A percentile compares a stretch with the other conserved stretches of the same genome.
Conservation (phyloP, 2,797 vertebrate species). For the Lepidocolaptes lacrymiger region DNA sequence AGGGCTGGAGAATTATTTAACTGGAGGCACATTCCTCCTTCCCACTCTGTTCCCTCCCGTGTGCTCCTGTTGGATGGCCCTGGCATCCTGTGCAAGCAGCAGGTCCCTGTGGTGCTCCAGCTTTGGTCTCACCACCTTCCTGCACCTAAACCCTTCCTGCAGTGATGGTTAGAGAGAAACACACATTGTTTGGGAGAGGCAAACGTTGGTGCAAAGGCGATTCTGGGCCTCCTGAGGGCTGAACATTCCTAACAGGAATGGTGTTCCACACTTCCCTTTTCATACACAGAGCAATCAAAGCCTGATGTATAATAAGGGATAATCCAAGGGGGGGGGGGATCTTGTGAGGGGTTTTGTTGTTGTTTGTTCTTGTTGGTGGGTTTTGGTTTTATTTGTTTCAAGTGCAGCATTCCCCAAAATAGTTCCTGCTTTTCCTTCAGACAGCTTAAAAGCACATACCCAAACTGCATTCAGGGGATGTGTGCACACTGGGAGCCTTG, state of each 20-base stretch:
- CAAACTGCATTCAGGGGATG: not conserved
- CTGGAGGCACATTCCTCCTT: not conserved
- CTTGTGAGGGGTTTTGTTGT: no score
- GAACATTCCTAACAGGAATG: not conserved
- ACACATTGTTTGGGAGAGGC: not conserved
- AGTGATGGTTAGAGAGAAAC: not conserved
- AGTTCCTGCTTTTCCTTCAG: not conserved
- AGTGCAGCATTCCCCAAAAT: not conserved
- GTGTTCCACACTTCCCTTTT: not conserved
- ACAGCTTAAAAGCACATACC: not conserved
- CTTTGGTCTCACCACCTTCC: not conserved
- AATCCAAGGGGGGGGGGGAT: not conserved
- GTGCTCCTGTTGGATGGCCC: not conserved
- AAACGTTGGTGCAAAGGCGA: not conserved
- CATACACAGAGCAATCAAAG: not conserved
- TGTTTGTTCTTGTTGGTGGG: not conserved
- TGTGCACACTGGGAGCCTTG: not conserved
- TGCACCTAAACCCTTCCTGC: not conserved
- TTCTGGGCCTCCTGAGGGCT: not conserved
- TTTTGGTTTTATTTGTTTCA: not conserved
- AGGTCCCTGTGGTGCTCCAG: not conserved
- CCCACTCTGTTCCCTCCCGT: not conserved
- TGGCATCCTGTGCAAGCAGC: not conserved
- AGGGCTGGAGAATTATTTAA: not conserved
- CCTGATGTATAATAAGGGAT: not conserved